These are phyloP conservation scores for Bombus soroeensis DNA, from an alignment of 1,140 invertebrate species.

Conservation along the genomic window DNA sequence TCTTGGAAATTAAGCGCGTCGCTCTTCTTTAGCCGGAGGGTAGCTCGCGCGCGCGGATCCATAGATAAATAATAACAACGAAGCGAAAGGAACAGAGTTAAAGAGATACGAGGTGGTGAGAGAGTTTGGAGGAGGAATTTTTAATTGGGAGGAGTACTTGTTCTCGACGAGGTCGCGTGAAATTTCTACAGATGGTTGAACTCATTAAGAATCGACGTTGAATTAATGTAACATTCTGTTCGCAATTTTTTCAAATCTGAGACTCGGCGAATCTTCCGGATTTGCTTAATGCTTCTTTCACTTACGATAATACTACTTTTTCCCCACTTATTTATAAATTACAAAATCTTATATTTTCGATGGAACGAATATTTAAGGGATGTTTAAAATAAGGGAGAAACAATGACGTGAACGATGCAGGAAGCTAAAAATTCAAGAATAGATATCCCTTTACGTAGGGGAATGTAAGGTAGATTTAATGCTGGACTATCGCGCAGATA, in stretches of 20 bases:
- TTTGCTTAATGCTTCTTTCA: no score
- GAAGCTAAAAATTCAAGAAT: not conserved
- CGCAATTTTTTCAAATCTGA: no score
- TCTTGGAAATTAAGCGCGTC: conserved; percentile 70
- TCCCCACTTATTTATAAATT: no score
- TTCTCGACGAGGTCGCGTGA: no score
- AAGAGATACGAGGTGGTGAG: conserved; percentile 49
- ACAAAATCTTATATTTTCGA: no score
- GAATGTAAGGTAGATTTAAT: conserved; percentile 30
- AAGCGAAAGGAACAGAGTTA: conserved; percentile 76
- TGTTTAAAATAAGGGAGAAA: not conserved
- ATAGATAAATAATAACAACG: conserved; percentile 80
- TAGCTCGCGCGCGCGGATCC: conserved; percentile 18
- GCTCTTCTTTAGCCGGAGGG: conserved; percentile 24
- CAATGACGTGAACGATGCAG: no score
- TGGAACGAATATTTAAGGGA: not conserved
- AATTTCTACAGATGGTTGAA: no score
- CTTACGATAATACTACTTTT: no score
- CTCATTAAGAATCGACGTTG: no score
- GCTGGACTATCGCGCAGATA: conserved; percentile 36
- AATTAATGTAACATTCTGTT: no score
- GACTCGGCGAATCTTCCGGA: no score
- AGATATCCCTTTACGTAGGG: not conserved
- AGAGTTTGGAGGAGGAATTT: not conserved
- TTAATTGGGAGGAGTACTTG: no score